Base-by-base conservation (phyloP, 2,888 invertebrate genomes). In the Galerucella nymphaeae region DNA sequence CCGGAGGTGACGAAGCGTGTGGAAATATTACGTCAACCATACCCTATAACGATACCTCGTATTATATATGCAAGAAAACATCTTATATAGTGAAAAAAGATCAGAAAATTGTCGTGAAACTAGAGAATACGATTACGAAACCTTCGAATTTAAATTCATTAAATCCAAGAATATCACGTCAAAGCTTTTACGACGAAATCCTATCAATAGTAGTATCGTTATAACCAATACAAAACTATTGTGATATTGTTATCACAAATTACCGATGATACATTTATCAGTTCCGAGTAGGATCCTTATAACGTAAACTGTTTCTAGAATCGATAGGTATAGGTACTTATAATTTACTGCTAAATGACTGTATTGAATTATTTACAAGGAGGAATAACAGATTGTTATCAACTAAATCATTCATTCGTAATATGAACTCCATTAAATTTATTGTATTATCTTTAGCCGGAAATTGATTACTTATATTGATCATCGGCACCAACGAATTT, bases 261-360 rank as follows among this genome's bases (percentile, higher is more conserved):
- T 16, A 53, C 53, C 18, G 8, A 53, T 53, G 53, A 53, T 53
- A 53, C 11, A 53, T 53, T 53, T 53, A 53, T 53, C 53, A 18
- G 18, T 53, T 53, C 53, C 53, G 10, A 18, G 53, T 53, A 53
- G 53, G 18, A 53, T 53, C 8, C 53, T 53, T 53, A 18, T 53
- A n/a, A n/a, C 48, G 2, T 50, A 50, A 50, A 50, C 50, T 16
- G n/a, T 53, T 53, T 53, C 53, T 53, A 53, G 18, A 53, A 53
- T 18, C 18, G 53, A 18, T 53, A 53, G 16, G 16, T 53, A 53
- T 9, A n/a, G n/a, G n/a, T n/a, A n/a, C n/a, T n/a, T n/a, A 8
- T 53, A 10, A 48, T 53, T 18, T 53, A 10, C 53, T 16, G 53
- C 2, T 16, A 53, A 53, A 53, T 53, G 18, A 53, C 10, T 53